Evolutionary conservation across 2,797 vertebrate genomes (phyloP).

Genomic region (Catharus ustulatus): DNA sequence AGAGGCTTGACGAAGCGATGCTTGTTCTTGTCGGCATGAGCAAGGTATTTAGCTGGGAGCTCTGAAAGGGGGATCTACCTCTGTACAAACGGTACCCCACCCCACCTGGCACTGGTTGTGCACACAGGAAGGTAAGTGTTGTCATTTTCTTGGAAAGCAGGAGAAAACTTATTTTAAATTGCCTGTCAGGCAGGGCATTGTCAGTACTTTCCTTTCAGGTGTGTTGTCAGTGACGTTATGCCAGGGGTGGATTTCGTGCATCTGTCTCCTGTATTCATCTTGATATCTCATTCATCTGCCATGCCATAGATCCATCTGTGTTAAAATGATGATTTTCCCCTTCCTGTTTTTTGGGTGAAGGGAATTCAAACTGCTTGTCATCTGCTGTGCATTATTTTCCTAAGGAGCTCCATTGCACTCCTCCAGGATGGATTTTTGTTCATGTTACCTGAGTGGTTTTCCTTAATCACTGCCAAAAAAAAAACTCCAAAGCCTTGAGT

Average conservation of each 20-base stretch:
- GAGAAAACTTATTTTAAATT: neutral
- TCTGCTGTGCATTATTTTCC: neutral
- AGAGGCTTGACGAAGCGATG: neutral
- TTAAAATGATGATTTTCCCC: neutral
- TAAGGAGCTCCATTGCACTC: neutral
- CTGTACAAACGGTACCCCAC: neutral
- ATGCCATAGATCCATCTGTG: neutral
- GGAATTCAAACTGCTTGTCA: neutral
- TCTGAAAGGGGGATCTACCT: neutral
- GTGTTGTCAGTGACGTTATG: neutral
- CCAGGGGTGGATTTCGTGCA: neutral
- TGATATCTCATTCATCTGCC: neutral
- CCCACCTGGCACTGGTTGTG: neutral
- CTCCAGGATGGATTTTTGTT: neutral
- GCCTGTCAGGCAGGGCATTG: neutral
- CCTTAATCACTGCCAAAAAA: neutral
- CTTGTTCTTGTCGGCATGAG: neutral
- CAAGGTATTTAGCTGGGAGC: neutral
- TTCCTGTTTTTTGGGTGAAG: neutral
- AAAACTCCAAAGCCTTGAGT: neutral
- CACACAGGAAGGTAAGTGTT: constrained; percentile 25
- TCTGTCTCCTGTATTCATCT: neutral
- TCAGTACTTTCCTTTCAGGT: neutral
- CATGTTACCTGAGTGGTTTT: neutral
- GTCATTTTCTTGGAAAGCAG: neutral